These are phyloP conservation scores for Centropus bengalensis DNA, from an alignment of 2,113 vertebrate genomes.

Conservation along the genomic window DNA sequence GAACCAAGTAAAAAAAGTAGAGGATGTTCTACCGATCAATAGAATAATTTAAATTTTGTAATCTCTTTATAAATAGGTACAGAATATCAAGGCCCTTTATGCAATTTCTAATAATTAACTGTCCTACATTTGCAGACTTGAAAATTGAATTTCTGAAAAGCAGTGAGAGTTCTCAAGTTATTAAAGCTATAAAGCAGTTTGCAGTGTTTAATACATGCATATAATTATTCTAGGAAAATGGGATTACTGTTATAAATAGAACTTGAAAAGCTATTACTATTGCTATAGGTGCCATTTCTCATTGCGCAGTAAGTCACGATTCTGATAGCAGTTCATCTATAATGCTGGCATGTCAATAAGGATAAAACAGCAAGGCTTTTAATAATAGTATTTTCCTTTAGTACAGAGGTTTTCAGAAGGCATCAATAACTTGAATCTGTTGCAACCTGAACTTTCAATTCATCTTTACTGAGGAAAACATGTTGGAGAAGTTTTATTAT, in stretches of 20 bases:
- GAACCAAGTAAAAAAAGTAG: not conserved
- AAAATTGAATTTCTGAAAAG: not conserved
- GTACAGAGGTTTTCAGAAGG: not conserved
- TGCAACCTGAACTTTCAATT: not conserved
- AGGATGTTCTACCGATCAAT: not conserved
- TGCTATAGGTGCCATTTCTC: not conserved
- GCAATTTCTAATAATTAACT: not conserved
- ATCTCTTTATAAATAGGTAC: not conserved
- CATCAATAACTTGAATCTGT: not conserved
- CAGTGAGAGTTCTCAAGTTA: not conserved
- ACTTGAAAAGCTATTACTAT: not conserved
- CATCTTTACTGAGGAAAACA: not conserved
- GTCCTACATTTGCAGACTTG: not conserved
- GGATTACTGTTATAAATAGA: not conserved
- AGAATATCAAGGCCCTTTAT: not conserved
- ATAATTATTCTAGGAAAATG: not conserved
- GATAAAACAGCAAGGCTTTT: not conserved
- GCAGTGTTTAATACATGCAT: not conserved
- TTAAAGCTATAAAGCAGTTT: not conserved
- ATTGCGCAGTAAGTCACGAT: not conserved
- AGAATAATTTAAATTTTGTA: not conserved
- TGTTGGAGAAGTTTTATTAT: not conserved
- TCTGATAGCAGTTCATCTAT: not conserved
- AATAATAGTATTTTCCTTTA: not conserved
- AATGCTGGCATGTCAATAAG: not conserved